Percentiles rank a stretch among this genome's conserved stretches.
Conservation (phyloP, 2,797 vertebrate species). For the Linurgus olivaceus region DNA sequence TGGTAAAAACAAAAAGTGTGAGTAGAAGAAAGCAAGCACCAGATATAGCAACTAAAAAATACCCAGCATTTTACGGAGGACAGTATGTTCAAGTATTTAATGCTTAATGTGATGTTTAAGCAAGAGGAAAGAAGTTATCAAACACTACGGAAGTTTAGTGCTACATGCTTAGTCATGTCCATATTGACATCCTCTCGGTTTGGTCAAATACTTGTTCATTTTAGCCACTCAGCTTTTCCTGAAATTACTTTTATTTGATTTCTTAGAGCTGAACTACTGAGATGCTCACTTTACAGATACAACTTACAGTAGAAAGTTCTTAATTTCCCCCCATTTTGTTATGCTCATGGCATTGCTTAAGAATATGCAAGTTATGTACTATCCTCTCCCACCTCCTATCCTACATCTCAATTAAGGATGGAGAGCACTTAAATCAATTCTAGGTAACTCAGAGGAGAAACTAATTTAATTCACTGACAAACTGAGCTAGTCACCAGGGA, state of each 20-base stretch:
- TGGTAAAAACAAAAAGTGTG: background rate
- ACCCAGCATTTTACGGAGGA: background rate
- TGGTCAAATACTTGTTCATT: background rate
- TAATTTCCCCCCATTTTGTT: background rate
- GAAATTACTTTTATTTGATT: background rate
- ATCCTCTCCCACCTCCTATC: background rate
- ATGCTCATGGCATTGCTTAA: background rate
- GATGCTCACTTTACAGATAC: background rate
- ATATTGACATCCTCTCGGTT: background rate
- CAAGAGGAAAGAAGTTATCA: background rate
- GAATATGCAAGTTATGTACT: background rate
- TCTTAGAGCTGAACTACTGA: background rate
- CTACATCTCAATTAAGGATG: background rate
- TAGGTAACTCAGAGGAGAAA: background rate
- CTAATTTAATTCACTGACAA: conserved; percentile 10
- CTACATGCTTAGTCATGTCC: background rate
- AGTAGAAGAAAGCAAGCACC: background rate
- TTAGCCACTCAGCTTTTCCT: background rate
- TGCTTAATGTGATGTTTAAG: background rate
- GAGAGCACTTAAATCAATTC: conserved; percentile 4
- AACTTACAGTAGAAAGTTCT: background rate
- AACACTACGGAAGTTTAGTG: background rate
- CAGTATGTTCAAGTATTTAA: background rate
- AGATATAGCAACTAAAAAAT: background rate
- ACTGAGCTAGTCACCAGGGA: background rate